Conservation (phyloP, 2,888 invertebrate genomes). For the Tiliacea citrago region DNA sequence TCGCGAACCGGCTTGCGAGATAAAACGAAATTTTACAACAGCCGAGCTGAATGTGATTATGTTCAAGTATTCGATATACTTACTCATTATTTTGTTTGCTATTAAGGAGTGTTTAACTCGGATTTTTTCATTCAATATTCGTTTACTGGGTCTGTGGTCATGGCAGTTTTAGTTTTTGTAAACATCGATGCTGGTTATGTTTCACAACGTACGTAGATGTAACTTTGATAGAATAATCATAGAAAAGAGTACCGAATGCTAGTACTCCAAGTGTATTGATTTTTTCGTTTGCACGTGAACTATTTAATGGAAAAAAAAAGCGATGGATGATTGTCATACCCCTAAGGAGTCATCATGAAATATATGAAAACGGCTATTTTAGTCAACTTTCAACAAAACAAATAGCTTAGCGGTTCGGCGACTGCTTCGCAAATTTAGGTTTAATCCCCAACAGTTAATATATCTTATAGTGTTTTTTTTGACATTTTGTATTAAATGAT, state of each 20-base stretch:
- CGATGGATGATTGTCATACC: no score
- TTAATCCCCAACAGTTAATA: no score
- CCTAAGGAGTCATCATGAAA: no score
- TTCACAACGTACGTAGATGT: neutral
- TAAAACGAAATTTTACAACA: slow-evolving; percentile 79
- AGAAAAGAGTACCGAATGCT: neutral
- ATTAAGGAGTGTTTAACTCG: slow-evolving; percentile 41
- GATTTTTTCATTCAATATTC: slow-evolving; percentile 31
- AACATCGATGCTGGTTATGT: neutral
- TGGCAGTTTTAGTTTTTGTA: neutral
- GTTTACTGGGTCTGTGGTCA: neutral
- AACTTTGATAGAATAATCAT: neutral
- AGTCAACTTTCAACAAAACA: no score
- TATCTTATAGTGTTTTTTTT: no score
- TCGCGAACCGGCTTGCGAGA: slow-evolving; percentile 73
- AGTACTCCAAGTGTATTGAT: neutral
- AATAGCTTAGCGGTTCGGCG: no score
- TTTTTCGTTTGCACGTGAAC: no score
- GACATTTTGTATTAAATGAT: no score
- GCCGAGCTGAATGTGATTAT: slow-evolving; percentile 72
- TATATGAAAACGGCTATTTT: no score
- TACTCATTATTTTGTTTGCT: slow-evolving; percentile 59
- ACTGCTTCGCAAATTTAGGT: no score
- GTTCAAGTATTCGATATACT: slow-evolving; percentile 56
- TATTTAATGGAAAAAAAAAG: no score